Evolutionary conservation across 2,797 vertebrate species (phyloP).

Genomic region (Halcyon smyrnensis): DNA sequence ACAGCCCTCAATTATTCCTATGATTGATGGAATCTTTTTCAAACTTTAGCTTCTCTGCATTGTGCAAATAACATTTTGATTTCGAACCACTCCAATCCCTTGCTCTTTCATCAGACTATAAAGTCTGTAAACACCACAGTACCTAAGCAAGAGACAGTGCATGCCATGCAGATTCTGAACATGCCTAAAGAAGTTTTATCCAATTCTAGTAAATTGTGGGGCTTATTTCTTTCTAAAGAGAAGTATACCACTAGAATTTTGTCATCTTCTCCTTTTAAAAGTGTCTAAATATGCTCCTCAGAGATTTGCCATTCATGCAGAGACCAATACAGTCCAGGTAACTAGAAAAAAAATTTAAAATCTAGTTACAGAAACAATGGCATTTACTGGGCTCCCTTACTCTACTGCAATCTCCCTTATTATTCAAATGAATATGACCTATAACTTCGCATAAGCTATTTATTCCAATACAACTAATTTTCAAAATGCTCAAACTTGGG

Average conservation of each 20-base stretch:
- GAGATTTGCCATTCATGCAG: not conserved
- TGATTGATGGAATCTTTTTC: not conserved
- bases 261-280: slow-evolving; percentile 16
- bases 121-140: not conserved
- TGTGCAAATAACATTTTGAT: not conserved
- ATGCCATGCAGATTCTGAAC: not conserved
- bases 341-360: not conserved
- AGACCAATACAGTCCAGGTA: not conserved
- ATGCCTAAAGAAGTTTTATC: not conserved
- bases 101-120: not conserved
- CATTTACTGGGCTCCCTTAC: not conserved
- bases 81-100: not conserved
- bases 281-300: not conserved
- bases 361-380: not conserved
- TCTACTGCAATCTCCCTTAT: not conserved
- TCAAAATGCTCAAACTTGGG: not conserved
- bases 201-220: slow-evolving; percentile 20
- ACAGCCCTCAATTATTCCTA: not conserved
- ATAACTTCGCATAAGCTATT: not conserved
- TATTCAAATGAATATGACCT: not conserved
- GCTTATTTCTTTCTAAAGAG: not conserved
- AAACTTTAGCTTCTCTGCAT: not conserved
- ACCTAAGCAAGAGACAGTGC: not conserved
- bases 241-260: not conserved
- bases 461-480: not conserved